Conservation (phyloP, 2,113 vertebrate genomes). For the Jaculus jaculus region DNA sequence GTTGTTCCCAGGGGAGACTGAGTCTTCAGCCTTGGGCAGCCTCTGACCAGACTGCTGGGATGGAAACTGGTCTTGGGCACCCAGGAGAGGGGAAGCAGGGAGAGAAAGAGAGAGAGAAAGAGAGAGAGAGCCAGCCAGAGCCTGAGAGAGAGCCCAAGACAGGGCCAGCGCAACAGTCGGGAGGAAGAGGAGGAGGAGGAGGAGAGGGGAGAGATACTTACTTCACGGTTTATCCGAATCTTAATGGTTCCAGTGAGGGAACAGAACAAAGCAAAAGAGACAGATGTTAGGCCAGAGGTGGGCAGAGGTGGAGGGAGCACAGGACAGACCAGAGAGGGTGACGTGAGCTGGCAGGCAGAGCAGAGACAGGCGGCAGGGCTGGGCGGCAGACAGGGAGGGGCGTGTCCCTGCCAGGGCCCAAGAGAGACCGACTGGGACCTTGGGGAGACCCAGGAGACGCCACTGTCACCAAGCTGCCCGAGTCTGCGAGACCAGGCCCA, state of each 20-base stretch:
- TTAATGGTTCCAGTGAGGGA: conserved; percentile 86
- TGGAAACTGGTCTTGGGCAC: not conserved
- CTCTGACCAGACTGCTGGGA: conserved; percentile 47
- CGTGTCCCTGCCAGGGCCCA: not conserved
- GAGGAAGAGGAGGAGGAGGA: not conserved
- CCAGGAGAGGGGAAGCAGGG: conserved; percentile 25
- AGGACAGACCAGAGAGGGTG: conserved; percentile 66
- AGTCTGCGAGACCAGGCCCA: conserved; percentile 11
- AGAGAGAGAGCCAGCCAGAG: too few species aligned
- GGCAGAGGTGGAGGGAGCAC: conserved; percentile 69
- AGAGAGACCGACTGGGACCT: conserved; percentile 32
- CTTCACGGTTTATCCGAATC: conserved; percentile 90
- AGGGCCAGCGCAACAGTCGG: conserved; percentile 13
- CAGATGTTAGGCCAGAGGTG: conserved; percentile 84
- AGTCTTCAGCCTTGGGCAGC: not conserved
- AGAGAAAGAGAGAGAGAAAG: conserved; percentile 38
- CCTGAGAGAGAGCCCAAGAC: too few species aligned
- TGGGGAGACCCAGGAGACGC: not conserved
- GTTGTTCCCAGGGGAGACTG: not conserved
- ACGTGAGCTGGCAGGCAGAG: conserved; percentile 41
- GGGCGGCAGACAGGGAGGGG: not conserved
- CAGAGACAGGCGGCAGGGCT: not conserved
- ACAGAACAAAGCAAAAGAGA: conserved; percentile 88
- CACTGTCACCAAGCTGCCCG: conserved; percentile 3
- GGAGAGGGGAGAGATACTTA: conserved; percentile 82